Conservation (phyloP, 2,797 vertebrate genomes). For the Gallinago solitaria region DNA sequence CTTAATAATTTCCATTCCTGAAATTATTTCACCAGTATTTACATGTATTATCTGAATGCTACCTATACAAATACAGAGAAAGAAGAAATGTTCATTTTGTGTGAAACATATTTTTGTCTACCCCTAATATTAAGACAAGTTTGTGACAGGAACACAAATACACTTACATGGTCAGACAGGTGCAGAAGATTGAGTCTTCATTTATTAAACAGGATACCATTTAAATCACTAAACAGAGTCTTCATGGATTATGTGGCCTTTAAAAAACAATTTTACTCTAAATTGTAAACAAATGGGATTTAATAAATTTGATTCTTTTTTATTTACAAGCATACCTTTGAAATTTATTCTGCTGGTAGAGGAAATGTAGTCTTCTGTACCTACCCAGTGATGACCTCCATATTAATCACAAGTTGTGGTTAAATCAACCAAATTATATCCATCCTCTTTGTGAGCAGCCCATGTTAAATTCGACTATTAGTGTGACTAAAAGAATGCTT, state of each 20-base stretch:
- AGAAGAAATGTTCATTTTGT: background rate
- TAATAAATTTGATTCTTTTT: background rate
- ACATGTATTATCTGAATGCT: background rate
- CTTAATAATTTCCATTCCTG: background rate
- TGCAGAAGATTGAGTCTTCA: background rate
- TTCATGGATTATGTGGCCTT: background rate
- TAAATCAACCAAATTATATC: background rate
- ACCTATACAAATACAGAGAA: background rate
- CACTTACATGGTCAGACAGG: background rate
- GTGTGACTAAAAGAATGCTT: background rate
- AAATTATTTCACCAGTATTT: background rate
- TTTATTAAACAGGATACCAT: background rate
- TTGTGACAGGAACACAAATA: background rate
- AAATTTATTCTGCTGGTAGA: background rate
- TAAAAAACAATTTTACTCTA: background rate
- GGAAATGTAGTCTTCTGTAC: background rate
- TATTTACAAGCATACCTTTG: background rate
- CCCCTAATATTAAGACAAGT: background rate
- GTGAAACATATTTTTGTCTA: background rate
- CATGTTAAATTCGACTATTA: background rate
- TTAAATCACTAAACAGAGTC: background rate
- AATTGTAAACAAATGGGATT: background rate
- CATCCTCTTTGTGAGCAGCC: background rate
- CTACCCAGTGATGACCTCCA: accelerated
- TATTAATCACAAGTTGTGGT: background rate